These are phyloP conservation scores for Chrysogorgia sp. DNA, from an alignment of 92 coral and sea anemone genomes.

Conservation along the genomic window DNA sequence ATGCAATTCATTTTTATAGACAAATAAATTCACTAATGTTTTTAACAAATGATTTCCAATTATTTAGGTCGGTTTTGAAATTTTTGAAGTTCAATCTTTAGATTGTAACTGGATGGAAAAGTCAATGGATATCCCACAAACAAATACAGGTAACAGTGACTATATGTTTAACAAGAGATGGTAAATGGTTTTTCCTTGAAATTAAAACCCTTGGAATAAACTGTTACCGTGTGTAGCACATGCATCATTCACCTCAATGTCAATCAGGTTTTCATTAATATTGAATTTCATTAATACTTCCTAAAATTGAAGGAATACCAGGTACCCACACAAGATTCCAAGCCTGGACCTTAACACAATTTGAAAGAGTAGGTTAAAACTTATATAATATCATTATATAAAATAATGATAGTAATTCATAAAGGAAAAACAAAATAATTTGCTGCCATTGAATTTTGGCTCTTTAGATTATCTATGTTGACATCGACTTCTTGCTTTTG, in stretches of 20 bases:
- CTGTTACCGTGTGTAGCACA: too few species aligned
- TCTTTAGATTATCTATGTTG: conserved; percentile 71
- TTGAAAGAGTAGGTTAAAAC: conserved; percentile 21
- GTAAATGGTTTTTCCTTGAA: too few species aligned
- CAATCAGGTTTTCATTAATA: background rate
- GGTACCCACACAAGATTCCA: conserved; percentile 85
- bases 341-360: conserved; percentile 77
- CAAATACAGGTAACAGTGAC: conserved; percentile 14
- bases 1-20: background rate
- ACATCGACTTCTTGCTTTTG: conserved; percentile 71
- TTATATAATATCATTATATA: background rate
- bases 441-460: background rate
- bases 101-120: conserved; percentile 82
- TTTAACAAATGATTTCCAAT: background rate
- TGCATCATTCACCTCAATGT: too few species aligned
- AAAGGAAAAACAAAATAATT: background rate
- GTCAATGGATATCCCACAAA: conserved; percentile 30
- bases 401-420: background rate
- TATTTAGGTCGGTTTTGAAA: conserved; percentile 66
- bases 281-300: conserved; percentile 16
- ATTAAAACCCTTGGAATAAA: too few species aligned
- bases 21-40: background rate
- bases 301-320: conserved; percentile 51
- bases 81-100: conserved; percentile 60
- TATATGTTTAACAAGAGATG: too few species aligned